These are phyloP conservation scores for Dioctria rufipes DNA, from an alignment of 2,888 invertebrate genomes.

Conservation along the genomic window DNA sequence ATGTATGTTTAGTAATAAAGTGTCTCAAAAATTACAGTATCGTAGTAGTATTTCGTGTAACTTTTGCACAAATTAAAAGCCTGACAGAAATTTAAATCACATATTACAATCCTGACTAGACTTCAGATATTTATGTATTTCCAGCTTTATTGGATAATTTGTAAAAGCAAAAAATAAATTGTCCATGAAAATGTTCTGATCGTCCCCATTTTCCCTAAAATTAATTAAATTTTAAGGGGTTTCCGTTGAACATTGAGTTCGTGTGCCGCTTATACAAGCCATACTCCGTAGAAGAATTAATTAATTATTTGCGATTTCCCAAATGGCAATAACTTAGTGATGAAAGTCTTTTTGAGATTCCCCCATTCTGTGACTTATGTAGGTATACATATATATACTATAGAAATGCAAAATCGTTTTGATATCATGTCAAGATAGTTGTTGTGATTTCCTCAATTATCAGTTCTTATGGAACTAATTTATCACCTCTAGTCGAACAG, in stretches of 20 bases:
- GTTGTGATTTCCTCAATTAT: constrained; percentile 16
- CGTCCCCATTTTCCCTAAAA: constrained; percentile 7
- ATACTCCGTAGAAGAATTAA: neutral
- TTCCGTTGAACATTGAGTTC: neutral
- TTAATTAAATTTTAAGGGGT: constrained; percentile 19
- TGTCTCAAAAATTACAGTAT: too few species aligned
- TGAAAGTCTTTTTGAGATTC: neutral
- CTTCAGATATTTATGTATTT: neutral
- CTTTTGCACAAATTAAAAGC: constrained; percentile 21
- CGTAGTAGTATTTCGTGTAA: too few species aligned
- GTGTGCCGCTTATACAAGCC: neutral
- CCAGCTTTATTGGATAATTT: constrained; percentile 27
- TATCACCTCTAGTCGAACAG: constrained; percentile 11
- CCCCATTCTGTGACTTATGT: neutral
- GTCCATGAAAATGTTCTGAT: constrained; percentile 12
- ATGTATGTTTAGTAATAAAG: too few species aligned
- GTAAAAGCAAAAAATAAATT: constrained; percentile 25
- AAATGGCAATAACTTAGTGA: neutral
- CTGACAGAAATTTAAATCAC: constrained; percentile 40
- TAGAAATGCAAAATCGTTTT: neutral
- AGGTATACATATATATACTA: too few species aligned
- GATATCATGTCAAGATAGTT: constrained; percentile 31
- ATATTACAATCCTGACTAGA: neutral
- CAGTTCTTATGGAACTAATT: constrained; percentile 20
- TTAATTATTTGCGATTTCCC: neutral